Evolutionary conservation across 2,797 vertebrate genomes (phyloP).

Genomic region (Mormyrus hasselquistii): DNA sequence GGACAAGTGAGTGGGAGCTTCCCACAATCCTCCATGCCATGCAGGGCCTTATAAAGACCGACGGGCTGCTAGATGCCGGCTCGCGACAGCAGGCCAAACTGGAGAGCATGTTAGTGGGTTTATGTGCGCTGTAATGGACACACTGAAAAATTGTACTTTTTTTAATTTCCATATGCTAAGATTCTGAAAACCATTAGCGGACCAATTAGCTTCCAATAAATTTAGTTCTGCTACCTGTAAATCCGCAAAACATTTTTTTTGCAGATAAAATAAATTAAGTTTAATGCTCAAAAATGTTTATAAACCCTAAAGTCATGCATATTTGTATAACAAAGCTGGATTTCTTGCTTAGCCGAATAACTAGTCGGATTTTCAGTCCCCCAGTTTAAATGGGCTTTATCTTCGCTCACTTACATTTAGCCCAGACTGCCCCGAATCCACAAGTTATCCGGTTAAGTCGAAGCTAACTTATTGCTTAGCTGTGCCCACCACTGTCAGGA

Average conservation of each 20-base stretch:
- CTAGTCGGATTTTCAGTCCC: background rate
- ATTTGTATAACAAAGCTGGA: background rate
- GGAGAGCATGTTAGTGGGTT: constrained; percentile 35
- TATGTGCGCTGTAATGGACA: constrained; percentile 44
- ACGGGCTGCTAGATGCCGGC: constrained; percentile 42
- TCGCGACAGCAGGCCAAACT: constrained; percentile 45
- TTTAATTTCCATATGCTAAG: background rate
- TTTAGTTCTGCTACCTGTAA: background rate
- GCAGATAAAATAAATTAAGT: background rate
- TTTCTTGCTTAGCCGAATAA: background rate
- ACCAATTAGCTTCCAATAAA: background rate
- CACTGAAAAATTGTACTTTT: constrained; percentile 5
- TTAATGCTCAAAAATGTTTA: background rate
- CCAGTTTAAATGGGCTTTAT: background rate
- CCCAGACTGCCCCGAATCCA: background rate
- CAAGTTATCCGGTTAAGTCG: background rate
- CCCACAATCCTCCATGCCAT: background rate
- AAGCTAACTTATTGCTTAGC: background rate
- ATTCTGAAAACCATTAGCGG: background rate
- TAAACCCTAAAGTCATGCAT: background rate
- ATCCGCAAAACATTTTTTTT: background rate
- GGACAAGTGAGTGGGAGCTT: background rate
- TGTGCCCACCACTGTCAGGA: background rate
- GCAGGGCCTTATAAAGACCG: constrained; percentile 23
- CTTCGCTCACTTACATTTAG: background rate